Percentiles rank a stretch among this genome's conserved stretches.
phyloP scores from a whole-genome alignment of 1,140 invertebrate species.

The Conus ventricosus region DNA sequence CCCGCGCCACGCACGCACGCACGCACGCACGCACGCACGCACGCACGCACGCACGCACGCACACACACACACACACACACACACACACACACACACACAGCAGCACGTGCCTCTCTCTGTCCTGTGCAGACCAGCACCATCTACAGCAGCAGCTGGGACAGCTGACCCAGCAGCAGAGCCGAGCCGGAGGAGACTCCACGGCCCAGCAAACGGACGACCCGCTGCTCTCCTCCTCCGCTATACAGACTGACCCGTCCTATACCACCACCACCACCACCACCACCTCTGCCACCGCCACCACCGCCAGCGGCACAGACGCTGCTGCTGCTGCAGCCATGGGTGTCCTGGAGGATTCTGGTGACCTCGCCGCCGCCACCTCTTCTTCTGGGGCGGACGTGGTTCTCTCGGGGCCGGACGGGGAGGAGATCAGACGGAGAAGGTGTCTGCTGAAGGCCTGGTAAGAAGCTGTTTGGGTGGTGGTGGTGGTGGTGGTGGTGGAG shows the following conservation, averaged over 20 bases:
- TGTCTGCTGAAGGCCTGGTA: slow-evolving; percentile 55
- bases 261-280: background rate
- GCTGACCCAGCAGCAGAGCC: slow-evolving; percentile 20
- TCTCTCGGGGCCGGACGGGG: slow-evolving; percentile 43
- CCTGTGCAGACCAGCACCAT: slow-evolving; percentile 51
- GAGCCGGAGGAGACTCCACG: background rate
- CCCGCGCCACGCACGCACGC: no score
- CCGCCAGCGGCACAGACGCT: background rate
- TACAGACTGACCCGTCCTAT: slow-evolving; percentile 41
- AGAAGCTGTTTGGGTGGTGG: no score
- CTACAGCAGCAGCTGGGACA: slow-evolving; percentile 48
- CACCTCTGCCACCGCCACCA: background rate
- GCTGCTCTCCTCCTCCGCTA: slow-evolving; percentile 24
- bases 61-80: no score
- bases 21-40: no score
- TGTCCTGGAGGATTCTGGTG: background rate
- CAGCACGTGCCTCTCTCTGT: background rate
- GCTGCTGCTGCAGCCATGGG: background rate
- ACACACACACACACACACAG: no score
- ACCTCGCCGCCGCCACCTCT: background rate
- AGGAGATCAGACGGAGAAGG: slow-evolving; percentile 44
- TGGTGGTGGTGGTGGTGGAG: no score
- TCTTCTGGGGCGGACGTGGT: slow-evolving; percentile 20
- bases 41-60: no score
- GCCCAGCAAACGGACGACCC: slow-evolving; percentile 2